These are phyloP conservation scores for Nothoprocta perdicaria DNA, from an alignment of 2,113 vertebrate species.

Conservation along the genomic window DNA sequence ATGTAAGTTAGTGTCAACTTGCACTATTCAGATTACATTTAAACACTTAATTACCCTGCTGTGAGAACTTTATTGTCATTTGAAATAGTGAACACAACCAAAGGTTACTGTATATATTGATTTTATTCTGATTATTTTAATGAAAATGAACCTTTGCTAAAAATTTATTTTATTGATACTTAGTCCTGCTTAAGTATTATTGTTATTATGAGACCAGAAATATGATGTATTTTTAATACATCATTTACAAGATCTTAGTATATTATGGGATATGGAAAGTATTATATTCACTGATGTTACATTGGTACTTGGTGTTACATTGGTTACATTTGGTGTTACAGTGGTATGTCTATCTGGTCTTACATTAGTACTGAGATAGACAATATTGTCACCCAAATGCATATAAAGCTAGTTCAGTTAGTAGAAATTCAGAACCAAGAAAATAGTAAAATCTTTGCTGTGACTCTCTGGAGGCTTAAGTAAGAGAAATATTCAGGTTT, in stretches of 20 bases:
- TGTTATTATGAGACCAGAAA: background rate
- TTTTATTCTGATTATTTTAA: conserved; percentile 16
- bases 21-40: conserved; percentile 11
- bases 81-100: background rate
- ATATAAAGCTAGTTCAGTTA: background rate
- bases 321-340: background rate
- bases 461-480: conserved; percentile 32
- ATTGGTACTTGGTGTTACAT: background rate
- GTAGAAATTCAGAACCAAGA: conserved; percentile 37
- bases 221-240: background rate
- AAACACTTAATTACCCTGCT: conserved; percentile 5
- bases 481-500: conserved; percentile 41
- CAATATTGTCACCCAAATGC: background rate
- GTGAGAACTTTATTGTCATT: background rate
- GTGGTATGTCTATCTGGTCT: background rate
- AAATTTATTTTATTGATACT: background rate
- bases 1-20: conserved; percentile 46
- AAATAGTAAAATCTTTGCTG: conserved; percentile 12
- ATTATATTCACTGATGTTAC: background rate
- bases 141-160: background rate
- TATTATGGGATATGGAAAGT: background rate
- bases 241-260: background rate
- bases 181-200: background rate
- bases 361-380: background rate
- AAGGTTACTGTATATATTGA: background rate